These are phyloP conservation scores for Orchesellides sinensis DNA, from an alignment of 2,888 invertebrate genomes.

Conservation along the genomic window DNA sequence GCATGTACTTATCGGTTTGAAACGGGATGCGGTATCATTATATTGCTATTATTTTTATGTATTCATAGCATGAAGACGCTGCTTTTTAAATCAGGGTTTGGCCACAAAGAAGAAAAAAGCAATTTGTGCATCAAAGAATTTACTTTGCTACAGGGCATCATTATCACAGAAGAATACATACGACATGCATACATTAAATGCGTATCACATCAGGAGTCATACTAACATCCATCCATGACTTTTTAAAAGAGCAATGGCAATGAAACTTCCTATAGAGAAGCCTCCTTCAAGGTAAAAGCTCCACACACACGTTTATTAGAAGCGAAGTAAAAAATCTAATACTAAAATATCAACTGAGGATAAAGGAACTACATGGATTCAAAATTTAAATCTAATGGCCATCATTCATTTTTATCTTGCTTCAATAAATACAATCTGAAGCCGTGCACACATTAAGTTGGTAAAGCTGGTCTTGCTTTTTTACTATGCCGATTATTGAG, in stretches of 20 bases:
- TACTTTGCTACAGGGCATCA: conserved; percentile 41
- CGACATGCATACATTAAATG: too few relatives aligned
- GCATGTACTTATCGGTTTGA: conserved; percentile 51
- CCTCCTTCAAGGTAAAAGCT: conserved; percentile 26
- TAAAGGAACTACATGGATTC: too few relatives aligned
- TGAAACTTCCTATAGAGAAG: conserved; percentile 22
- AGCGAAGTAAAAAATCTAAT: too few relatives aligned
- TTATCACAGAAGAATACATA: not conserved
- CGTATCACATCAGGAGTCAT: conserved; percentile 21
- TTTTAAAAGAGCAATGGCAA: conserved; percentile 6
- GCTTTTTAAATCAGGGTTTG: conserved; percentile 41
- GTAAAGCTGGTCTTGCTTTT: too few relatives aligned
- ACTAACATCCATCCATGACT: not conserved
- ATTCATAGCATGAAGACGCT: not conserved
- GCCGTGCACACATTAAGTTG: too few relatives aligned
- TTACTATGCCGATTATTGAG: too few relatives aligned
- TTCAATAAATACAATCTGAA: too few relatives aligned
- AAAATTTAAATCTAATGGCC: too few relatives aligned
- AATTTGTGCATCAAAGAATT: conserved; percentile 36
- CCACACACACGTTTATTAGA: conserved; percentile 10
- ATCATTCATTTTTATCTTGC: not conserved
- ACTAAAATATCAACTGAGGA: conserved; percentile 11
- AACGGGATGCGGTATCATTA: conserved; percentile 61
- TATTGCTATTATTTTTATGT: conserved; percentile 25
- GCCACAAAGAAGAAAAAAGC: conserved; percentile 31